Base-by-base conservation (phyloP, 2,113 vertebrate species). In the Platysternon megacephalum region DNA sequence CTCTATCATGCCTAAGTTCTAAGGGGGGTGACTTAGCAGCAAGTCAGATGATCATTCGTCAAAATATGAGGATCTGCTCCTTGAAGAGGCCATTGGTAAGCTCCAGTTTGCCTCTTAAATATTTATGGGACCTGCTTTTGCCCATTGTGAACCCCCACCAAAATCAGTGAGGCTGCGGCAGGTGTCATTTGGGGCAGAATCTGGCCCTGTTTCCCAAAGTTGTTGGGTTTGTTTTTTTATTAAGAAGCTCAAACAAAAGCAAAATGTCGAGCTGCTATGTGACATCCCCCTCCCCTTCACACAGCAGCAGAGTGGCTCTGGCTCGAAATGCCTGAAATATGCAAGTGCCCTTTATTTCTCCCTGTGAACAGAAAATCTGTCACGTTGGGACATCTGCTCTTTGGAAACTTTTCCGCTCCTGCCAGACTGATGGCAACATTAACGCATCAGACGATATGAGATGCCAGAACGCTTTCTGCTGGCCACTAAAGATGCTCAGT, bases 381-480 rank as follows among this genome's bases (percentile, higher is more conserved):
- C 95, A 95, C 91, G 91, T 90, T 65, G 91, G 93, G 92, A 95
- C 97, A 96, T 98, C 98, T 98, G 97, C 97, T 97, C 94, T 84
- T 93, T 96, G 93, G 78, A 92, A 97, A 97, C 94, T 94, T 97
- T 96, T 61, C 89, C 56, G 86, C 42, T 95, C 98, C 97, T 92
- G 89, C 96, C 97, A 98, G 97, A 97, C 95, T 96, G 98, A 98
- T 97, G 97, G 98, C 65, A 92, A 97, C 42, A 95, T 82, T 94
- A 98, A 97, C 98, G 97, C 96, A 97, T 98, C 98, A 95, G 98
- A 93, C 86, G 74, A 97, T 93, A 97, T 95, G 97, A 98, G 90
- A 97, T 97, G 93, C 95, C 93, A 96, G 96, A 91, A 97, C 95
- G 89, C 80, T 96, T 93, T 97, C 86, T 98, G 97, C 97, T 97